phyloP scores from a whole-genome alignment of 2,888 invertebrate species.

The Drosophila aldrichi region DNA sequence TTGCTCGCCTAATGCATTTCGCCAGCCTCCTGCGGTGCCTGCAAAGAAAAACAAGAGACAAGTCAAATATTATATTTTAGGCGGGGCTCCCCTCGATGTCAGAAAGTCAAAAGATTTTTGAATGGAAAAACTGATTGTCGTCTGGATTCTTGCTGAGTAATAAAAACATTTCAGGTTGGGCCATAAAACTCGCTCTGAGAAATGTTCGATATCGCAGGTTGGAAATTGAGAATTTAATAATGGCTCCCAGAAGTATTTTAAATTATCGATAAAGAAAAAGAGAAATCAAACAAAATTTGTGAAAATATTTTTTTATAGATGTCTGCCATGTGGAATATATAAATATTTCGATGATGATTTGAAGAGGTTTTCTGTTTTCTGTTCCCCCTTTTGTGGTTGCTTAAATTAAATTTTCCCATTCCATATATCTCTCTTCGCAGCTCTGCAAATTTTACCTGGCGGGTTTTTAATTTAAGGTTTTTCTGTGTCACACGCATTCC shows the following conservation, averaged over 20 bases:
- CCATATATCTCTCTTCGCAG: background rate
- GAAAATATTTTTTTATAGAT: background rate
- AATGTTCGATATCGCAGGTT: slow-evolving; percentile 2
- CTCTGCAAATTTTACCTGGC: slow-evolving; percentile 40
- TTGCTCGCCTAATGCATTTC: slow-evolving; percentile 41
- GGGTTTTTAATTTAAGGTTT: slow-evolving; percentile 49
- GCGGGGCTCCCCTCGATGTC: background rate
- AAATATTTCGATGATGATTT: slow-evolving; percentile 2
- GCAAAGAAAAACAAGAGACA: slow-evolving; percentile 33
- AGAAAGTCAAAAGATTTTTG: slow-evolving; percentile 6
- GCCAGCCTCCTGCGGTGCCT: slow-evolving; percentile 21
- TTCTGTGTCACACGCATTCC: slow-evolving; percentile 18
- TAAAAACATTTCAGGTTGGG: slow-evolving; percentile 12
- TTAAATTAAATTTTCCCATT: slow-evolving; percentile 22
- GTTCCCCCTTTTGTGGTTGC: background rate
- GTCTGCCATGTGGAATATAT: background rate
- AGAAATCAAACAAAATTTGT: background rate
- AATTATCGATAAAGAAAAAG: background rate
- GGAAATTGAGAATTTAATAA: background rate
- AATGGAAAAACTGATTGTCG: slow-evolving; percentile 23
- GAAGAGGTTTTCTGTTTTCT: slow-evolving; percentile 1
- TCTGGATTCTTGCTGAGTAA: slow-evolving; percentile 24
- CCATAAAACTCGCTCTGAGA: slow-evolving; percentile 7
- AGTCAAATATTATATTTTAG: slow-evolving; percentile 8
- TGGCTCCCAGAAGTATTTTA: background rate